Conservation (phyloP, 2,113 vertebrate species). For the Rousettus leschenaultii region DNA sequence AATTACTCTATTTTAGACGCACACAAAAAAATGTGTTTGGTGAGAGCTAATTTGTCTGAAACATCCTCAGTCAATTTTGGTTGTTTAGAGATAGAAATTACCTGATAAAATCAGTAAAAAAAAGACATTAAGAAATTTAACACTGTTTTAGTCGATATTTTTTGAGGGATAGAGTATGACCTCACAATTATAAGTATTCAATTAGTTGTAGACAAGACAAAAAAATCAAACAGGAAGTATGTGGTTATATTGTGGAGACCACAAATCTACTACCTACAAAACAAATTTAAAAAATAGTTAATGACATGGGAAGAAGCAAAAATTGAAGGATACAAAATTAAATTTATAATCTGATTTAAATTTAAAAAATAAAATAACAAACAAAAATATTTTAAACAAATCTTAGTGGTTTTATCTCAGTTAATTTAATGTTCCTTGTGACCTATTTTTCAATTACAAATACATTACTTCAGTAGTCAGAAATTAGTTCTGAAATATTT, state of each 20-base stretch:
- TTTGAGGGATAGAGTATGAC: not conserved
- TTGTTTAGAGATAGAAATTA: not conserved
- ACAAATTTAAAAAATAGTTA: not conserved
- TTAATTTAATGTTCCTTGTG: not conserved
- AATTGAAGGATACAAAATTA: not conserved
- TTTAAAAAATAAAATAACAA: not conserved
- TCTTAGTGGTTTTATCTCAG: not conserved
- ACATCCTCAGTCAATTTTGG: not conserved
- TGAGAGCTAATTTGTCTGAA: not conserved
- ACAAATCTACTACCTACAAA: not conserved
- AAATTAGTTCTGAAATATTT: slow-evolving; percentile 34
- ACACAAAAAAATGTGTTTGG: not conserved
- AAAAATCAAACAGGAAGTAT: not conserved
- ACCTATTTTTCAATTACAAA: not conserved
- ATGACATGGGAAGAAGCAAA: not conserved
- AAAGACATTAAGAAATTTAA: not conserved
- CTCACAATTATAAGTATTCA: not conserved
- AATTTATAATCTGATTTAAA: slow-evolving; percentile 12
- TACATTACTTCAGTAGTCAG: not conserved
- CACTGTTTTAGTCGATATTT: not conserved
- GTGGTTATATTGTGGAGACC: not conserved
- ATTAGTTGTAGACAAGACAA: not conserved
- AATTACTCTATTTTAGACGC: not conserved
- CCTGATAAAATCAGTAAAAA: not conserved
- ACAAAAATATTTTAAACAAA: not conserved